A percentile compares a stretch with the other conserved stretches of the same genome.
Evolutionary conservation across 2,113 vertebrate species (phyloP).

Genomic region (Neomonachus schauinslandi): DNA sequence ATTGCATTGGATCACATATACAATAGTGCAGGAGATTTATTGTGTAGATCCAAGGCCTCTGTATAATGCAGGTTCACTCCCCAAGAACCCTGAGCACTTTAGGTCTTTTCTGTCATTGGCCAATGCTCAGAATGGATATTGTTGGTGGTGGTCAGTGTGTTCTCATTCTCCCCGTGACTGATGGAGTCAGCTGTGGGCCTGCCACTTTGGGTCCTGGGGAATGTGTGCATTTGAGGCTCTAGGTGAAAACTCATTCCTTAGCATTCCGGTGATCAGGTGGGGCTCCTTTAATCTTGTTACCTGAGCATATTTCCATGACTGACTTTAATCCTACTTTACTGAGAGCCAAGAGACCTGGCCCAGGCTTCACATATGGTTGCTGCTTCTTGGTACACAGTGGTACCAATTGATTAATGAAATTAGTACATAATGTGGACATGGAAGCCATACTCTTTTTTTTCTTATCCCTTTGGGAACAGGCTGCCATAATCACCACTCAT

Average conservation of each 20-base stretch:
- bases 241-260: neutral
- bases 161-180: neutral
- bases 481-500: neutral
- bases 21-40: neutral
- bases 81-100: neutral
- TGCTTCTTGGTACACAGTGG: neutral
- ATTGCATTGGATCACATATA: neutral
- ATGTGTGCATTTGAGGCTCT: neutral
- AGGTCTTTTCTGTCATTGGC: fast-evolving
- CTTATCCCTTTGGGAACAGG: neutral
- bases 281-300: neutral
- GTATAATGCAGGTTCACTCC: neutral
- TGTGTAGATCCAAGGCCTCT: neutral
- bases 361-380: neutral
- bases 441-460: neutral
- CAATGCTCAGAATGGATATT: neutral
- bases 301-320: neutral
- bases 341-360: neutral
- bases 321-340: neutral
- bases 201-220: no score
- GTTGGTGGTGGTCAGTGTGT: fast-evolving
- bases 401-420: neutral
- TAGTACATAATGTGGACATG: no score
- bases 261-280: neutral
- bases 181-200: neutral